These are phyloP conservation scores for Rapana venosa DNA, from an alignment of 2,888 invertebrate species.

Conservation along the genomic window DNA sequence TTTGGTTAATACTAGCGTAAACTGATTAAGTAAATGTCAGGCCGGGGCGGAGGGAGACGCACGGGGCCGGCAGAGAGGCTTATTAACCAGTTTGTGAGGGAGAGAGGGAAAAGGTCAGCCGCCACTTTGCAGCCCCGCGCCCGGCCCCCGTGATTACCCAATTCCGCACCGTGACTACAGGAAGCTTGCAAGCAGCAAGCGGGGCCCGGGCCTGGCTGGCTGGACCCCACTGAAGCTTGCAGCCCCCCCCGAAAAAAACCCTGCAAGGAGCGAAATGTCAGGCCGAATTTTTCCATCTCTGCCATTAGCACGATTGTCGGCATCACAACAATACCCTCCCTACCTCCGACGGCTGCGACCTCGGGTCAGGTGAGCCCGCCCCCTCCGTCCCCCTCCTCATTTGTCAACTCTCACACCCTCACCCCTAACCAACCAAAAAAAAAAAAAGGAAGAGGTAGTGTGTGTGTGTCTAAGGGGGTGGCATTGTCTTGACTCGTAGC, in stretches of 20 bases:
- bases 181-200: constrained; percentile 38
- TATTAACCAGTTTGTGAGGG: constrained; percentile 55
- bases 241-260: neutral
- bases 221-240: neutral
- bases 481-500: neutral
- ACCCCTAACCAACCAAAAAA: neutral
- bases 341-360: constrained; percentile 29
- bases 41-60: constrained; percentile 46
- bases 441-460: neutral
- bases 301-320: constrained; percentile 43
- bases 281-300: constrained; percentile 44
- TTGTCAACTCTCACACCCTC: constrained; percentile 26
- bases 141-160: constrained; percentile 51
- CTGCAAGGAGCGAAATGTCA: constrained; percentile 46
- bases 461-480: neutral
- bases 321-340: constrained; percentile 46
- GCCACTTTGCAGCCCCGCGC: constrained; percentile 44
- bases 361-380: constrained; percentile 35
- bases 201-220: constrained; percentile 23
- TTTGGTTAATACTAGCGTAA: constrained; percentile 52
- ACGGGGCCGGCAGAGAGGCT: constrained; percentile 43
- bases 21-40: constrained; percentile 56
- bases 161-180: constrained; percentile 36
- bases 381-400: constrained; percentile 5
- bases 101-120: constrained; percentile 54